Base-by-base conservation (phyloP, 1,140 invertebrate genomes). In the Brachionus manjavacas region DNA sequence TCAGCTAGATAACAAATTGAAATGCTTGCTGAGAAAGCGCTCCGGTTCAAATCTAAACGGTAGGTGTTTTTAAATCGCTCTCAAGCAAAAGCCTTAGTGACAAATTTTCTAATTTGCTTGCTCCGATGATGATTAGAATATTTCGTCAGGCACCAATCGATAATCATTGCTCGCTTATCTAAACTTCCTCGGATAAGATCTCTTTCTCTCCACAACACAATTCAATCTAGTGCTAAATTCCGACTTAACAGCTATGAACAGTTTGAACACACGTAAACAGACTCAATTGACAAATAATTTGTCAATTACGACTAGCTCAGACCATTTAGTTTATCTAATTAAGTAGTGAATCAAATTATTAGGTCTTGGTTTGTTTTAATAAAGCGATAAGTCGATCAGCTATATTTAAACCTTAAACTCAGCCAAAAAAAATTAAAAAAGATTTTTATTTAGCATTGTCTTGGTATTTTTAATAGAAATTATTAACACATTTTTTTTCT, bases 1-100 rank as follows among this genome's bases (percentile, higher is more conserved):
- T 31, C 64, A 68, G 64, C 31, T 68, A 68, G 64, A 68, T 68
- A 68, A 35, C 64, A 68, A 68, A 68, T 68, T 68, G 64, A 68
- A 68, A 68, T 68, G 64, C 64, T 68, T 68, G 64, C 31, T 68
- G 31, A 68, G 31, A 35, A 68, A 68, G 31, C 64, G 64, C 25
- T 68, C 64, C 52, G 52, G 52, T 20, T 55, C 52, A 55, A 55
- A 55, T 55, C 52, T 55, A 35, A 68, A 68, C 64, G 64, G 64
- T 68, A 68, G 64, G 64, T 68, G 23, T 31, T 31, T 64, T 20
- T 64, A 28, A 68, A 68, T 35, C 12, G 11, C 64, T 68, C 4
- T 31, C 64, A 55, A 55, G 52, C 52, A 55, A 55, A 55, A 55
- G n/a, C 52, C 52, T 55, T 9, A 55, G 52, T 55, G 52, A 55